phyloP scores from a whole-genome alignment of 2,888 invertebrate genomes.

The Hyles lineata region DNA sequence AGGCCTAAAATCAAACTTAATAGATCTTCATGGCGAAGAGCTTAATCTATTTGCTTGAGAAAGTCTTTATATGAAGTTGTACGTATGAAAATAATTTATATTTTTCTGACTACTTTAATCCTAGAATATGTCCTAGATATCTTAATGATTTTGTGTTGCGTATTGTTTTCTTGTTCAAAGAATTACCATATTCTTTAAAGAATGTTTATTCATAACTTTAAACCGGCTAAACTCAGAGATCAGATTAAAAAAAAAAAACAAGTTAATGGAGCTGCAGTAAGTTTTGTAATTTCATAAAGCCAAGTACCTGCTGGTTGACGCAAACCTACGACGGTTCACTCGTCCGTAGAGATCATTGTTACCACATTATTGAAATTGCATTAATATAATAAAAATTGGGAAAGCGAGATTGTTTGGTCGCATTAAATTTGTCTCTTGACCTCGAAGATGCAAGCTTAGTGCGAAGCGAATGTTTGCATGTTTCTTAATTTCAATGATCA shows the following conservation, averaged over 20 bases:
- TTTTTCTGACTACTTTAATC: no score
- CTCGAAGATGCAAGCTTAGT: slow-evolving; percentile 11
- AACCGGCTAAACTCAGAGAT: no score
- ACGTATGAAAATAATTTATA: no score
- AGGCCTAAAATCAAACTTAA: no score
- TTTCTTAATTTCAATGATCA: slow-evolving; percentile 2
- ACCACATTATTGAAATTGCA: slow-evolving; percentile 32
- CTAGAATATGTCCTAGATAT: no score
- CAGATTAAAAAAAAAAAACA: not conserved
- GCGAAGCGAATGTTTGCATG: not conserved
- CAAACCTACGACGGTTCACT: slow-evolving; percentile 43
- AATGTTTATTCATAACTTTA: no score
- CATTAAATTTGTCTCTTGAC: slow-evolving; percentile 22
- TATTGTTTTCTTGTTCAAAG: no score
- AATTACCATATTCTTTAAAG: no score
- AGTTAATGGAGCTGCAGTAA: slow-evolving; percentile 15
- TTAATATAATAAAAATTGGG: slow-evolving; percentile 25
- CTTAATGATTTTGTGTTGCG: no score
- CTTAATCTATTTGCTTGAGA: no score
- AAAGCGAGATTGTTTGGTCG: slow-evolving; percentile 15
- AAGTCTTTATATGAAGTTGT: no score
- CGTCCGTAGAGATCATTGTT: slow-evolving; percentile 42
- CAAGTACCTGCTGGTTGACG: slow-evolving; percentile 34
- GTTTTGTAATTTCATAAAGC: slow-evolving; percentile 1
- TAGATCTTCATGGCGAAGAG: no score